Percentiles rank a stretch among this genome's conserved stretches.
Conservation (phyloP, 2,888 invertebrate genomes). For the Abscondita cerata region DNA sequence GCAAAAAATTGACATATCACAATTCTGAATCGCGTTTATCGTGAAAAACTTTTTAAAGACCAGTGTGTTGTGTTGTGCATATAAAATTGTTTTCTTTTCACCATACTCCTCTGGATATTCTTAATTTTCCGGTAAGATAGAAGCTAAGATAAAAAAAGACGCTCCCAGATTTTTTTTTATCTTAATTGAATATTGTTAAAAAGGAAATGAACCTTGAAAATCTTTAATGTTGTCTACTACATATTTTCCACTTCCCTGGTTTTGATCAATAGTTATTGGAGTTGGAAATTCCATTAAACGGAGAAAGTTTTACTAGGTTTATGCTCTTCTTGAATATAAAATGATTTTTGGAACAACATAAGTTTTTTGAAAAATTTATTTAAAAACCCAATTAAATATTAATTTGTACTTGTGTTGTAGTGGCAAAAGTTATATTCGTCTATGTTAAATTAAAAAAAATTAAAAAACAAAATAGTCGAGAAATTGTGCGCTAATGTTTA, state of each 20-base stretch:
- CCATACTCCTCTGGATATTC: conserved; percentile 11
- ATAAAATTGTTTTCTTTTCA: background rate
- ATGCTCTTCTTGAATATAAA: conserved; percentile 11
- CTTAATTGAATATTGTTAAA: background rate
- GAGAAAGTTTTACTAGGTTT: conserved; percentile 12
- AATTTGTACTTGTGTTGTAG: too few species aligned
- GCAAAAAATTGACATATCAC: conserved; percentile 8
- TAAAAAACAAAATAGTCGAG: too few species aligned
- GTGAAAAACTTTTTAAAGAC: conserved; percentile 9
- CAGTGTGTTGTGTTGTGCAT: conserved; percentile 14
- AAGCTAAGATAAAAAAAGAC: background rate
- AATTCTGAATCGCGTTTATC: conserved; percentile 6
- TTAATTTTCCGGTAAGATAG: conserved; percentile 9
- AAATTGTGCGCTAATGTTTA: too few species aligned
- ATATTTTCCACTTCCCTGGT: conserved; percentile 6
- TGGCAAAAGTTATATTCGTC: too few species aligned
- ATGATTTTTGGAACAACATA: background rate
- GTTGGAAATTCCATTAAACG: conserved; percentile 16
- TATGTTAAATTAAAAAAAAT: too few species aligned
- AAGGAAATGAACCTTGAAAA: conserved; percentile 5
- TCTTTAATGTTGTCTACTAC: conserved; percentile 3
- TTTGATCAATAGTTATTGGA: conserved; percentile 14
- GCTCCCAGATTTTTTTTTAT: too few species aligned
- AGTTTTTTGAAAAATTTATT: background rate
- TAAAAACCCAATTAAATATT: too few species aligned